Percentiles rank a stretch among this genome's conserved stretches.
Evolutionary conservation across 2,797 vertebrate species (phyloP).

Genomic region (Numenius phaeopus): DNA sequence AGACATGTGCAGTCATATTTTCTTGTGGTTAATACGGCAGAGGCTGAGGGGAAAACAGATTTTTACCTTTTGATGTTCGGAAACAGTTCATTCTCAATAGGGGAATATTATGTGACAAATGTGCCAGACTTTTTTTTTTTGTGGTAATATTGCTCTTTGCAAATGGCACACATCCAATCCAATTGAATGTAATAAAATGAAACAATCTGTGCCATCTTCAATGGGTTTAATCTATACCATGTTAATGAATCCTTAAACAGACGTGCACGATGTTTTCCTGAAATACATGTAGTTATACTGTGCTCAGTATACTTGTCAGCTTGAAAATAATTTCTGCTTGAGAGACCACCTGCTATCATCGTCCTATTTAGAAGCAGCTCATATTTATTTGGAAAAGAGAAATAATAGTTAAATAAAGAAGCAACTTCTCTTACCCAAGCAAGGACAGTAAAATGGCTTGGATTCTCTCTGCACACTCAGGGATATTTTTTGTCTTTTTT

Average conservation of each 20-base stretch:
- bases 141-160: constrained; percentile 74
- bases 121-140: constrained; percentile 63
- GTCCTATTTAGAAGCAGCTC: constrained; percentile 58
- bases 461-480: constrained; percentile 3
- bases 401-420: constrained; percentile 62
- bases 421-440: not conserved
- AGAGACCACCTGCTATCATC: constrained; percentile 71
- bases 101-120: constrained; percentile 72
- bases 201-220: constrained; percentile 78
- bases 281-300: constrained; percentile 65
- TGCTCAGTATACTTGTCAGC: constrained; percentile 48
- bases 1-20: not conserved
- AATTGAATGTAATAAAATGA: constrained; percentile 77
- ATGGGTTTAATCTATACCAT: constrained; percentile 74
- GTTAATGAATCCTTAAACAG: constrained; percentile 79
- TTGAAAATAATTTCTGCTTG: constrained; percentile 69
- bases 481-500: not conserved
- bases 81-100: constrained; percentile 69
- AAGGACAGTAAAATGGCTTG: constrained; percentile 16
- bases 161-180: constrained; percentile 79
- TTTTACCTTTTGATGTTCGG: constrained; percentile 59
- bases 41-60: constrained; percentile 34
- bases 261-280: constrained; percentile 64
- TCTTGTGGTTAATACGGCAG: not conserved
- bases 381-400: constrained; percentile 56